Percentiles rank a stretch among this genome's conserved stretches.
phyloP scores from a whole-genome alignment of 2,888 invertebrate species.

The Hartigia nigra region DNA sequence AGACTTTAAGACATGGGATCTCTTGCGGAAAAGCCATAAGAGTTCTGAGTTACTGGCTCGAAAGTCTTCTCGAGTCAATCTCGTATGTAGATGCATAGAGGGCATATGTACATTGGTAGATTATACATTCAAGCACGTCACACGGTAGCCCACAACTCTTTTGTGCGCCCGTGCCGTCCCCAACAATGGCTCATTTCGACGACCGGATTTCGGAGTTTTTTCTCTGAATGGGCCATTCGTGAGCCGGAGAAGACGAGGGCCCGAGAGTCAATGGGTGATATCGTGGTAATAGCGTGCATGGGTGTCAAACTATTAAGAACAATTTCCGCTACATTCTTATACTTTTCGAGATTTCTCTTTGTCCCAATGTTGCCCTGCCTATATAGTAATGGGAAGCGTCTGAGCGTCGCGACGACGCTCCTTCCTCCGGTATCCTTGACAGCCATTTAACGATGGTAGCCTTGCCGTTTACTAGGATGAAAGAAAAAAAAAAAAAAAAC shows the following conservation, averaged over 20 bases:
- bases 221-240: conserved; percentile 34
- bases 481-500: neutral
- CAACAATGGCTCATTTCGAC: conserved; percentile 47
- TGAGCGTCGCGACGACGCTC: conserved; percentile 1
- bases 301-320: conserved; percentile 44
- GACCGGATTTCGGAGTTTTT: conserved; percentile 47
- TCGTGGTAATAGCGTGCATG: conserved; percentile 40
- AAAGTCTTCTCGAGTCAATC: neutral
- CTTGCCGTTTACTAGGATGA: neutral
- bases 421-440: neutral
- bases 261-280: conserved; percentile 33
- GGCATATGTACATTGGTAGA: neutral
- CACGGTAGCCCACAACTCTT: conserved; percentile 21
- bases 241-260: conserved; percentile 5
- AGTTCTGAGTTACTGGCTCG: neutral
- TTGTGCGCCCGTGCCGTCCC: conserved; percentile 9
- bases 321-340: conserved; percentile 46
- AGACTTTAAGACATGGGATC: no score
- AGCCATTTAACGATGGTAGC: neutral
- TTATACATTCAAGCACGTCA: conserved; percentile 13
- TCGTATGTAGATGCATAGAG: neutral
- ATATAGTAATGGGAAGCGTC: neutral
- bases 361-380: neutral
- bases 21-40: neutral
- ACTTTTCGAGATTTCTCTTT: conserved; percentile 5